Percentiles rank a stretch among this genome's conserved stretches.
Conservation (phyloP, 2,797 vertebrate species). For the Chelon labrosus region DNA sequence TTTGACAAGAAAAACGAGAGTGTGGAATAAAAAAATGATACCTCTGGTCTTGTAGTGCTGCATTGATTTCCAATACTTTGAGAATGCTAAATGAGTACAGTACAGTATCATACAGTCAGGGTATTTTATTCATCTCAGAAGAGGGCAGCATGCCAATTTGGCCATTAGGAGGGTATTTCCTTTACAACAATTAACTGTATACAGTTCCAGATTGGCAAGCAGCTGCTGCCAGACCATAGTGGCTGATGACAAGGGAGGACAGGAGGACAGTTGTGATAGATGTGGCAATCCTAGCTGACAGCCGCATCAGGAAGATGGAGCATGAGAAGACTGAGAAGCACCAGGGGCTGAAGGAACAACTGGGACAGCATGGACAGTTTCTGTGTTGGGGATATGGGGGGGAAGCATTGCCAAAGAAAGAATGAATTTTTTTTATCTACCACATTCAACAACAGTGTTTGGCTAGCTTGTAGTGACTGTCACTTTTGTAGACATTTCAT, state of each 20-base stretch:
- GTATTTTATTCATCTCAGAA: conserved; percentile 56
- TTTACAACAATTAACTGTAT: conserved; percentile 66
- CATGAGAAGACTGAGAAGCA: not conserved
- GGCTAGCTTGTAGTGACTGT: no score
- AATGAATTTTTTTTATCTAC: no score
- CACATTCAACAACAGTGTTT: no score
- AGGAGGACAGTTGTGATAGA: not conserved
- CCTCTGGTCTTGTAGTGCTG: not conserved
- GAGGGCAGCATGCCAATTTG: conserved; percentile 58
- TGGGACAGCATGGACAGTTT: not conserved
- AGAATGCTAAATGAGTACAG: no score
- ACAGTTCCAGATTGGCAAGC: not conserved
- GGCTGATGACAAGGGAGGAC: not conserved
- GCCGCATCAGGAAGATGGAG: not conserved
- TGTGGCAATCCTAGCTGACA: not conserved
- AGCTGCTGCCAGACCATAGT: not conserved
- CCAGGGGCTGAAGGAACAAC: not conserved
- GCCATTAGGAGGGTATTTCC: conserved; percentile 69
- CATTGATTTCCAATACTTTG: not conserved
- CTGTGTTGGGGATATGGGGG: no score
- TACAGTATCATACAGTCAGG: no score
- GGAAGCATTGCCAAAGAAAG: no score
- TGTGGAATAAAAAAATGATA: not conserved
- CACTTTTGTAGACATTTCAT: no score
- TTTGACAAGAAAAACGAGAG: conserved; percentile 7